Percentiles rank a stretch among this genome's conserved stretches.
These are phyloP conservation scores for Remorina albescens DNA, from an alignment of 2,797 vertebrate genomes.

Conservation along the genomic window DNA sequence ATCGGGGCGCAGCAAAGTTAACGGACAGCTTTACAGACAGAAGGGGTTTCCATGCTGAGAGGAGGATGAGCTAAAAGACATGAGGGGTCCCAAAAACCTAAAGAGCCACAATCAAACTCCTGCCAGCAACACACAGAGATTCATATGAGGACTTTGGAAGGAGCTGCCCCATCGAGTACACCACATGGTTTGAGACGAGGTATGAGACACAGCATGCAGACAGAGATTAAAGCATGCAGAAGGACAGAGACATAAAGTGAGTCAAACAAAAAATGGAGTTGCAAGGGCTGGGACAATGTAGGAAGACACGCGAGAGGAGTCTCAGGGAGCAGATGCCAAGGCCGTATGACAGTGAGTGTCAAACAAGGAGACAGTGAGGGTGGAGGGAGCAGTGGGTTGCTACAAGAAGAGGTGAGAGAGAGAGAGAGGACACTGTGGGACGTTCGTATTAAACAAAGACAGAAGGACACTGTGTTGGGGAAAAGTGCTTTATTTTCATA, in stretches of 20 bases:
- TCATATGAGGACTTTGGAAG: slow-evolving; percentile 83
- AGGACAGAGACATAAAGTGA: slow-evolving; percentile 68
- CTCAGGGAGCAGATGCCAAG: slow-evolving; percentile 60
- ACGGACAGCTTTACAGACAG: slow-evolving; percentile 22
- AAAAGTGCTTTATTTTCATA: slow-evolving; percentile 22
- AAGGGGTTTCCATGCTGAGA: slow-evolving; percentile 16
- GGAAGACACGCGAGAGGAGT: slow-evolving; percentile 49
- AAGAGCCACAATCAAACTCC: slow-evolving; percentile 31
- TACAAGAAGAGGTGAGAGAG: slow-evolving; percentile 59
- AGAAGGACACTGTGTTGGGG: slow-evolving; percentile 36
- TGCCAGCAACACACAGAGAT: slow-evolving; percentile 54
- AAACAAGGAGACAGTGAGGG: slow-evolving; percentile 68
- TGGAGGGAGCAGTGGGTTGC: slow-evolving; percentile 54
- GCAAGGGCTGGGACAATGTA: slow-evolving; percentile 44
- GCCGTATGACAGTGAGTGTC: slow-evolving; percentile 66
- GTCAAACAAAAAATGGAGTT: slow-evolving; percentile 55
- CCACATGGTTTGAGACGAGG: slow-evolving; percentile 62
- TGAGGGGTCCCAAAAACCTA: slow-evolving; percentile 1
- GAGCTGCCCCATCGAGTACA: slow-evolving; percentile 62
- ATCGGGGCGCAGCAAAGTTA: slow-evolving; percentile 12
- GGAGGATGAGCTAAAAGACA: slow-evolving; percentile 8
- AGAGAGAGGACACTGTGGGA: slow-evolving; percentile 39
- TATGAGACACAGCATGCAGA: slow-evolving; percentile 70
- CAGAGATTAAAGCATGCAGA: slow-evolving; percentile 46
- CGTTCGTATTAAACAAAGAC: slow-evolving; percentile 31